These are phyloP conservation scores for Chelmon rostratus DNA, from an alignment of 2,797 vertebrate genomes.

Conservation along the genomic window DNA sequence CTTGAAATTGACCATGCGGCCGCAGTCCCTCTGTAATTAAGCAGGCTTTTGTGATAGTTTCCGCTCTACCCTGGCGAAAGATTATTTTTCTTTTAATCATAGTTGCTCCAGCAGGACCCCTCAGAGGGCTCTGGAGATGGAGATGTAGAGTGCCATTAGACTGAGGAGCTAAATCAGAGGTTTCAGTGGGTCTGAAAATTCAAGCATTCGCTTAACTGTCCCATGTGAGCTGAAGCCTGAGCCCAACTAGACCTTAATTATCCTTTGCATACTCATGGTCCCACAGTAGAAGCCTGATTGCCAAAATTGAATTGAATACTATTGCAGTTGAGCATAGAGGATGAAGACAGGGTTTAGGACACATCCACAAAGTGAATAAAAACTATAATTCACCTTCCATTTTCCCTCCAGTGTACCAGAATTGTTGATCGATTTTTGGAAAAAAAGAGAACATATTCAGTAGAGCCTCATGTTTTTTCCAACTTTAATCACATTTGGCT, in stretches of 20 bases:
- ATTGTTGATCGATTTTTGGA: conserved; percentile 26
- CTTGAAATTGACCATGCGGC: conserved; percentile 60
- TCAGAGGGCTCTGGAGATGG: conserved; percentile 70
- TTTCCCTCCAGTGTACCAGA: neutral
- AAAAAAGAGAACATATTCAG: conserved; percentile 20
- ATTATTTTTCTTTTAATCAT: conserved; percentile 78
- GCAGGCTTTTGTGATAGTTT: conserved; percentile 64
- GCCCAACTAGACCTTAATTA: conserved; percentile 70
- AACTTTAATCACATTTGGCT: conserved; percentile 45
- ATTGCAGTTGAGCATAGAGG: conserved; percentile 36
- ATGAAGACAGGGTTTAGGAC: conserved; percentile 8
- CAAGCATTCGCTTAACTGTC: conserved; percentile 70
- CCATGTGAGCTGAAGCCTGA: conserved; percentile 60
- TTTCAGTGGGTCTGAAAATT: conserved; percentile 75
- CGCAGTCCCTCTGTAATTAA: conserved; percentile 74
- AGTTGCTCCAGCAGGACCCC: conserved; percentile 68
- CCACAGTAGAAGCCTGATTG: conserved; percentile 37
- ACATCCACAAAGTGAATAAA: conserved; percentile 12
- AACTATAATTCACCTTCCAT: conserved; percentile 10
- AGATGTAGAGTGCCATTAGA: conserved; percentile 71
- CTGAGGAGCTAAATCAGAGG: conserved; percentile 72
- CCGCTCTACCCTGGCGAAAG: conserved; percentile 52
- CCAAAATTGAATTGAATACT: conserved; percentile 45
- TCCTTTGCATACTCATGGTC: conserved; percentile 44
- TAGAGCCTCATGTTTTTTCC: conserved; percentile 3